A percentile compares a stretch with the other conserved stretches of the same genome.
Conservation (phyloP, 1,140 invertebrate species). For the Aleiodes sp. region DNA sequence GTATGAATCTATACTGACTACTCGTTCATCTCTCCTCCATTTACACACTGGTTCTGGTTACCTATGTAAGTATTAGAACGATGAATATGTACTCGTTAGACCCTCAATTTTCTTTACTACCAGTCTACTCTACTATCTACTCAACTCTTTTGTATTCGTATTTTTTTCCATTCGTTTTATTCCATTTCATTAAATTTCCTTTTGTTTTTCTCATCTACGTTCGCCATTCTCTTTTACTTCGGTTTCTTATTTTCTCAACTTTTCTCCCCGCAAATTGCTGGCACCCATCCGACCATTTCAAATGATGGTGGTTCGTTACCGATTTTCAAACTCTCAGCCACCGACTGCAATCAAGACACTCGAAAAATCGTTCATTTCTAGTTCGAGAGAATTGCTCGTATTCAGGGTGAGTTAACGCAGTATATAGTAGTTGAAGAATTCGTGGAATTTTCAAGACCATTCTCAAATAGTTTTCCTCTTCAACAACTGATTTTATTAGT, state of each 20-base stretch:
- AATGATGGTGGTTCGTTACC: conserved; percentile 8
- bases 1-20: conserved; percentile 14
- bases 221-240: no score
- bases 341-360: neutral
- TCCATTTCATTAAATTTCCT: neutral
- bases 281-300: neutral
- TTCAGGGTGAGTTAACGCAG: no score
- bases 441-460: no score
- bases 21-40: conserved; percentile 5
- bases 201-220: neutral
- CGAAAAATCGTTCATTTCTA: conserved; percentile 15
- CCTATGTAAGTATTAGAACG: conserved; percentile 7
- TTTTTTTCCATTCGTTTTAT: neutral
- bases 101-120: conserved; percentile 1
- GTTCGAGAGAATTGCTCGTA: no score
- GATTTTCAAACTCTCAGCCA: neutral
- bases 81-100: conserved; percentile 30
- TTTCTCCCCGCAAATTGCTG: neutral
- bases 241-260: no score
- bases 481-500: no score
- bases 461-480: no score
- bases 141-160: neutral
- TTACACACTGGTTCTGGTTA: neutral
- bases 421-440: no score
- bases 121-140: neutral